Conservation (phyloP, 2,888 invertebrate species). For the Coenonympha glycerion region DNA sequence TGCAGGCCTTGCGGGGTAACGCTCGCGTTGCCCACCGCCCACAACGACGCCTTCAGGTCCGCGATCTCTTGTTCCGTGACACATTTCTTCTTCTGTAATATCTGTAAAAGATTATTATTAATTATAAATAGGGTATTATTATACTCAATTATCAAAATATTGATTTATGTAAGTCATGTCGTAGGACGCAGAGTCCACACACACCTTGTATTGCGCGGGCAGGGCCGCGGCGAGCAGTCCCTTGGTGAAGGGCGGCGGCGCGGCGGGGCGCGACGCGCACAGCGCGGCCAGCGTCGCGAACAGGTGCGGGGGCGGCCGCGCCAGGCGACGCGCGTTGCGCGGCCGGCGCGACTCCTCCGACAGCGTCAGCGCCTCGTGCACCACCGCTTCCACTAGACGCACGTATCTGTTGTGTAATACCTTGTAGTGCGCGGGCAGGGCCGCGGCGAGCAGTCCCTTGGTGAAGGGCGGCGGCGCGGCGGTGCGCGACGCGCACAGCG, state of each 20-base stretch:
- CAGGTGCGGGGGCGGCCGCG: conserved; percentile 88
- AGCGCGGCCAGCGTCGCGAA: conserved; percentile 87
- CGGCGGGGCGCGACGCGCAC: conserved; percentile 75
- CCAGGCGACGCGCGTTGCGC: conserved; percentile 72
- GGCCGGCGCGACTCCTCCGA: conserved; percentile 64
- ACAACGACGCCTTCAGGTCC: conserved; percentile 90
- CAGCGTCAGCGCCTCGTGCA: conserved; percentile 90
- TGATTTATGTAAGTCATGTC: too few species aligned
- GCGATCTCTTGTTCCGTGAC: conserved; percentile 81
- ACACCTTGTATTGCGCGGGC: conserved; percentile 38
- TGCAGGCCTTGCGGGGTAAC: conserved; percentile 85
- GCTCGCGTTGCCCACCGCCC: conserved; percentile 91
- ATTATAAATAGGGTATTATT: not conserved
- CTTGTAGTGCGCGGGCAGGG: conserved; percentile 40
- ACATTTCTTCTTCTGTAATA: conserved; percentile 72
- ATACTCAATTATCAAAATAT: too few species aligned
- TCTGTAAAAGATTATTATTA: conserved; percentile 33
- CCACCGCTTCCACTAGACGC: conserved; percentile 89
- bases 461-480: conserved; percentile 77
- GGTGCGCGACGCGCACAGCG: too few species aligned
- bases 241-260: conserved; percentile 70
- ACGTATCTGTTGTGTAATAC: conserved; percentile 89
- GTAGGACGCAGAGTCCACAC: too few species aligned
- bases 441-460: conserved; percentile 41
- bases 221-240: conserved; percentile 46